phyloP scores from a whole-genome alignment of 2,113 vertebrate species.

The Mus spicilegus region DNA sequence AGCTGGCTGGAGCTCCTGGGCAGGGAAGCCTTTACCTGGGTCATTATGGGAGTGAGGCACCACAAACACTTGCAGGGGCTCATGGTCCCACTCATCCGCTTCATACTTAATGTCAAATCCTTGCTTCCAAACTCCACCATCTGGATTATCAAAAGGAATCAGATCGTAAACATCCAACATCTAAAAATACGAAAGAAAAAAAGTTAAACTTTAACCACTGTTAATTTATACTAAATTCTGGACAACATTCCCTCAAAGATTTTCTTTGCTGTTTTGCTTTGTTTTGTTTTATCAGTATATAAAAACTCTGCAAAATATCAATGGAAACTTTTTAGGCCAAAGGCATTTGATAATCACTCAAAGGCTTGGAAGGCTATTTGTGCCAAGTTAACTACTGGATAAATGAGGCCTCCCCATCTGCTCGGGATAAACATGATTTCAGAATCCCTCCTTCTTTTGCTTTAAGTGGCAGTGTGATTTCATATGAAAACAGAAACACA shows the following conservation, averaged over 20 bases:
- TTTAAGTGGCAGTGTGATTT: not conserved
- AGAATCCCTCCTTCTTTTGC: not conserved
- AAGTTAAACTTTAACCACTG: not conserved
- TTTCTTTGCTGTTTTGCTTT: not conserved
- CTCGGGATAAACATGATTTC: not conserved
- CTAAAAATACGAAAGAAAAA: constrained; percentile 84
- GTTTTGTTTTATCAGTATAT: not conserved
- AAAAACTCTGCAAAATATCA: not conserved
- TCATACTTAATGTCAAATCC: constrained; percentile 94
- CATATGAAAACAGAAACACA: not conserved
- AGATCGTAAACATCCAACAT: constrained; percentile 94
- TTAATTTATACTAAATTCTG: constrained; percentile 33
- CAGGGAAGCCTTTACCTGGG: constrained; percentile 88
- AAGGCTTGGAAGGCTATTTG: not conserved
- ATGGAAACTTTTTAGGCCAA: constrained; percentile 35
- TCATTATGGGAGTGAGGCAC: constrained; percentile 98
- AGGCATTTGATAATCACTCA: constrained; percentile 11
- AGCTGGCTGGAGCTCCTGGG: not conserved
- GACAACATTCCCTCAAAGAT: constrained; percentile 47
- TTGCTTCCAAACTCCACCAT: constrained; percentile 97
- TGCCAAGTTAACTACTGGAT: not conserved
- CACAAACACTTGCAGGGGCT: constrained; percentile 93
- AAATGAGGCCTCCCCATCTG: not conserved
- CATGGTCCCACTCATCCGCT: constrained; percentile 91
- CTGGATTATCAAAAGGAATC: constrained; percentile 94